A percentile compares a stretch with the other conserved stretches of the same genome.
These are phyloP conservation scores for Zosterops pallidus DNA, from an alignment of 2,113 vertebrate genomes.

Conservation along the genomic window DNA sequence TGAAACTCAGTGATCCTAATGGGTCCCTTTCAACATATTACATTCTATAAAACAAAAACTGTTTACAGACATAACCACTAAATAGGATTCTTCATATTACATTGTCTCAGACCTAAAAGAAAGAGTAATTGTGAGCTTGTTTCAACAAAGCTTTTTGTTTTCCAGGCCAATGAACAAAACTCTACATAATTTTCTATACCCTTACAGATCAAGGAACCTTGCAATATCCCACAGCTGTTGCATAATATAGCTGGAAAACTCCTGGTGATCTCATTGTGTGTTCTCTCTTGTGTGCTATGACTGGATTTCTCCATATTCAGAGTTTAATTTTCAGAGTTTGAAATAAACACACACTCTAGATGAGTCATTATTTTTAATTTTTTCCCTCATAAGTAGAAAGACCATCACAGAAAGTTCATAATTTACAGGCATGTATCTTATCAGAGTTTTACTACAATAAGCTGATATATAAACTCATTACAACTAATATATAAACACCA, in stretches of 20 bases:
- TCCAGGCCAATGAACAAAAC: background rate
- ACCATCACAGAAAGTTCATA: background rate
- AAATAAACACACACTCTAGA: background rate
- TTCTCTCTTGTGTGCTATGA: background rate
- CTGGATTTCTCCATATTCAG: background rate
- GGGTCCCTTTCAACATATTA: background rate
- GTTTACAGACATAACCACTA: background rate
- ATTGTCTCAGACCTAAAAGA: background rate
- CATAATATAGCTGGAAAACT: background rate
- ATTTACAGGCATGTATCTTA: background rate
- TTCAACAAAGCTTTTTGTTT: background rate
- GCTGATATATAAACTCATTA: background rate
- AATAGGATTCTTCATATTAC: background rate
- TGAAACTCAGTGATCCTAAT: background rate
- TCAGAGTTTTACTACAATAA: background rate
- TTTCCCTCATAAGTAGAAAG: background rate
- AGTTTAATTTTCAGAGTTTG: background rate
- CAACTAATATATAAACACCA: background rate
- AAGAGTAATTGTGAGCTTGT: background rate
- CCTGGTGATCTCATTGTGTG: background rate
- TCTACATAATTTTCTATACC: background rate
- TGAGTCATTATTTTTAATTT: background rate
- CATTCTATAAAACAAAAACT: background rate
- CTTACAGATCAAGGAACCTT: background rate
- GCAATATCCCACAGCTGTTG: background rate